phyloP scores from a whole-genome alignment of 2,888 invertebrate species.

The Catocala fraxini region DNA sequence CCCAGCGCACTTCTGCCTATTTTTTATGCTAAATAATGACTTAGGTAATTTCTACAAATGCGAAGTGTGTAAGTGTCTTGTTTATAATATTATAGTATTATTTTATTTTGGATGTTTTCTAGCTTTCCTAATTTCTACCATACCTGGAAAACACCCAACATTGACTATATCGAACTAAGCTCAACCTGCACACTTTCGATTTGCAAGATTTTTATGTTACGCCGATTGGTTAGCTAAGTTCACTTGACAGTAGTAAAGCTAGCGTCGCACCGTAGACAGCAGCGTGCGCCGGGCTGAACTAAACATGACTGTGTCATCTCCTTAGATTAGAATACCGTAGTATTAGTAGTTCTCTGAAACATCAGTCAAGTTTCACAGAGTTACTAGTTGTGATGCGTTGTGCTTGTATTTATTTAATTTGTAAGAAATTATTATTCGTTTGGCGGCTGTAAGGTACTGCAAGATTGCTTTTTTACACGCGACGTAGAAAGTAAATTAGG shows the following conservation, averaged over 20 bases:
- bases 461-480: conserved; percentile 28
- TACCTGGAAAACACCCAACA: too few species aligned
- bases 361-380: conserved; percentile 22
- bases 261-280: background rate
- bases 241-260: background rate
- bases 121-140: too few species aligned
- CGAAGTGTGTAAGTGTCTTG: too few species aligned
- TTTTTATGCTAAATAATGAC: too few species aligned
- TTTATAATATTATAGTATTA: too few species aligned
- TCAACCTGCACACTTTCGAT: too few species aligned
- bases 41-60: too few species aligned
- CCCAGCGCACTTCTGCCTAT: too few species aligned
- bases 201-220: too few species aligned
- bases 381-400: conserved; percentile 28
- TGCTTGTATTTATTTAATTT: conserved; percentile 45
- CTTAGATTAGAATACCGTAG: conserved; percentile 14
- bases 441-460: conserved; percentile 34
- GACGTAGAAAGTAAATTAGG: conserved; percentile 19
- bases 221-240: too few species aligned
- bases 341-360: conserved; percentile 31
- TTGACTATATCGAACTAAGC: too few species aligned
- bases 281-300: conserved; percentile 3
- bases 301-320: conserved; percentile 38
- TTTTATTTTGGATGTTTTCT: too few species aligned
- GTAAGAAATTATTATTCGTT: conserved; percentile 22